A percentile compares a stretch with the other conserved stretches of the same genome.
Evolutionary conservation across 2,797 vertebrate species (phyloP).

Genomic region (Hippopotamyrus pictus): DNA sequence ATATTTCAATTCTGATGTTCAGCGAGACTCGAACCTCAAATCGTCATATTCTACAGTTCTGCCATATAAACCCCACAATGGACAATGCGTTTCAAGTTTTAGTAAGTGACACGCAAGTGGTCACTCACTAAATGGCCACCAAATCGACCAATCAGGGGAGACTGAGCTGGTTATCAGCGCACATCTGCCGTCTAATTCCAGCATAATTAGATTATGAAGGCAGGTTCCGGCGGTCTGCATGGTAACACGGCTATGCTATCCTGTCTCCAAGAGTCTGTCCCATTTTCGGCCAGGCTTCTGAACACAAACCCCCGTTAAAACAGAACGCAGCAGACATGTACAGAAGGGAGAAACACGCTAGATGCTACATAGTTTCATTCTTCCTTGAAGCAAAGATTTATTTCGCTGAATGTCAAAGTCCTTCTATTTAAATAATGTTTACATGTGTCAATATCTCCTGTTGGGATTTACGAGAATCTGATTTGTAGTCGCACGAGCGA

Average conservation of each 20-base stretch:
- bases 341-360: not conserved
- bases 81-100: not conserved
- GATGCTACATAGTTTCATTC: not conserved
- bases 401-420: not conserved
- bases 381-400: not conserved
- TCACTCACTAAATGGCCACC: not conserved
- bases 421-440: not conserved
- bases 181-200: not conserved
- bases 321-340: not conserved
- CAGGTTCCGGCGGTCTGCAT: not conserved
- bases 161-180: not conserved
- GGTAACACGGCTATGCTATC: not conserved
- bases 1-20: not conserved
- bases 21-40: not conserved
- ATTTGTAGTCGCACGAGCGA: not conserved
- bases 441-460: not conserved
- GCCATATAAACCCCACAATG: not conserved
- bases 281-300: not conserved
- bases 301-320: not conserved
- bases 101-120: not conserved
- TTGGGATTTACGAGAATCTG: not conserved
- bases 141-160: not conserved
- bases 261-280: not conserved
- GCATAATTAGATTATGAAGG: not conserved
- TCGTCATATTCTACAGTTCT: not conserved